phyloP scores from a whole-genome alignment of 2,113 vertebrate genomes.

The Theristicus caerulescens region DNA sequence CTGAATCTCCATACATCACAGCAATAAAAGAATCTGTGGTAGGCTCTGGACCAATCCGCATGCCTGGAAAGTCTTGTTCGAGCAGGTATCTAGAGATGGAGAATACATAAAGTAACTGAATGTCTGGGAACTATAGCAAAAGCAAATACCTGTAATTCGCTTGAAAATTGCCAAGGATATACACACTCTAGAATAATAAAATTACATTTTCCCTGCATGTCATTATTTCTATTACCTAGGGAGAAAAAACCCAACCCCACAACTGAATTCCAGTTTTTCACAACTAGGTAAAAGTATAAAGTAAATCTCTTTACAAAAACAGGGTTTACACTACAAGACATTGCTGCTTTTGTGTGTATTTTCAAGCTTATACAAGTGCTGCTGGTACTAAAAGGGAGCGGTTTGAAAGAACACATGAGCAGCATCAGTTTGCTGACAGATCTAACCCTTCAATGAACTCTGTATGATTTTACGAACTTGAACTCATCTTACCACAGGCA shows the following conservation, averaged over 20 bases:
- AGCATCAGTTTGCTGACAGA: neutral
- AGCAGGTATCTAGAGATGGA: conserved; percentile 82
- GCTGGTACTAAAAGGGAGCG: neutral
- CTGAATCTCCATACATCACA: conserved; percentile 92
- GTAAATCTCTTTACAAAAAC: neutral
- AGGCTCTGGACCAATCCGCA: conserved; percentile 96
- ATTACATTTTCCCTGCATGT: neutral
- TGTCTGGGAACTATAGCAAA: neutral
- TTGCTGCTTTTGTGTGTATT: neutral
- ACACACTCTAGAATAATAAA: neutral
- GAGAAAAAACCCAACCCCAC: neutral
- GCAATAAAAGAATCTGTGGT: conserved; percentile 97
- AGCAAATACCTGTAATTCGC: neutral
- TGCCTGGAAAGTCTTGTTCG: conserved; percentile 96
- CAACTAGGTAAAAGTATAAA: neutral
- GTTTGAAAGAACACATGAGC: neutral
- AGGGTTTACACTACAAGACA: neutral
- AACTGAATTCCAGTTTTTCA: neutral
- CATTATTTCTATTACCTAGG: neutral
- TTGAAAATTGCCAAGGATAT: neutral
- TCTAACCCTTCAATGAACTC: neutral
- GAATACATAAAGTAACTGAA: neutral
- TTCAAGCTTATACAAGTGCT: neutral
- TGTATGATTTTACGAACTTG: neutral
- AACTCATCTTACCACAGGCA: neutral